Conservation (phyloP, 92 coral and sea anemone genomes). For the Phenganax subtilis region DNA sequence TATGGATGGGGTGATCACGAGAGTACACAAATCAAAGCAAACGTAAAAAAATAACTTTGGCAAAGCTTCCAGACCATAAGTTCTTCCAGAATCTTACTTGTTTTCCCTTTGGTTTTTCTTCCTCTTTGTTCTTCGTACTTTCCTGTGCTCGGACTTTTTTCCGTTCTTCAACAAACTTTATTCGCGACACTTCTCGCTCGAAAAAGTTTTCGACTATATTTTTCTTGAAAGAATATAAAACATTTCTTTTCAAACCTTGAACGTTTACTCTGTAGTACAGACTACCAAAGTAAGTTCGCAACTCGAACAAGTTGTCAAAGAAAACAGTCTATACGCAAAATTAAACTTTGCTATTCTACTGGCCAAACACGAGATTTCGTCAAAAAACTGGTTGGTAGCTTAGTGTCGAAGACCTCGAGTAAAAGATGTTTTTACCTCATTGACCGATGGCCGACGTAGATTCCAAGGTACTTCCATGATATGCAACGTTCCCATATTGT, state of each 20-base stretch:
- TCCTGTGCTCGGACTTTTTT: conserved; percentile 75
- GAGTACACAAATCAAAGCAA: too few relatives aligned
- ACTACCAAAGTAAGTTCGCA: background rate
- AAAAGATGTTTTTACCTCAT: conserved; percentile 57
- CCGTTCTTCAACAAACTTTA: conserved; percentile 85
- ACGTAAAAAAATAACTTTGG: background rate
- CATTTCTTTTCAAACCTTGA: background rate
- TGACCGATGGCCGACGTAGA: conserved; percentile 86
- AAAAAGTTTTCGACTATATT: conserved; percentile 89
- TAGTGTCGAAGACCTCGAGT: background rate
- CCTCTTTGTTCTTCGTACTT: conserved; percentile 65
- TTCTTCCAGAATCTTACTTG: background rate
- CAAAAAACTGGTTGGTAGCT: background rate
- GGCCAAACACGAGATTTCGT: background rate
- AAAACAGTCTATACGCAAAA: background rate
- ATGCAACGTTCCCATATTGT: conserved; percentile 76
- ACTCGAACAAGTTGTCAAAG: too few relatives aligned
- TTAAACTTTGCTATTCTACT: background rate
- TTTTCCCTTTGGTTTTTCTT: conserved; percentile 58
- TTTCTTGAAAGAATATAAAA: conserved; percentile 45
- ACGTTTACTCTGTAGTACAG: background rate
- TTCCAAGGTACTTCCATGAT: conserved; percentile 99
- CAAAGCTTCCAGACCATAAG: background rate
- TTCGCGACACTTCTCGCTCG: conserved; percentile 90
- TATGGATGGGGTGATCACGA: too few relatives aligned